Evolutionary conservation across 2,888 invertebrate species (phyloP), one percentile per base, ranked within the genome.

Genomic region (Apocheima hispidaria): DNA sequence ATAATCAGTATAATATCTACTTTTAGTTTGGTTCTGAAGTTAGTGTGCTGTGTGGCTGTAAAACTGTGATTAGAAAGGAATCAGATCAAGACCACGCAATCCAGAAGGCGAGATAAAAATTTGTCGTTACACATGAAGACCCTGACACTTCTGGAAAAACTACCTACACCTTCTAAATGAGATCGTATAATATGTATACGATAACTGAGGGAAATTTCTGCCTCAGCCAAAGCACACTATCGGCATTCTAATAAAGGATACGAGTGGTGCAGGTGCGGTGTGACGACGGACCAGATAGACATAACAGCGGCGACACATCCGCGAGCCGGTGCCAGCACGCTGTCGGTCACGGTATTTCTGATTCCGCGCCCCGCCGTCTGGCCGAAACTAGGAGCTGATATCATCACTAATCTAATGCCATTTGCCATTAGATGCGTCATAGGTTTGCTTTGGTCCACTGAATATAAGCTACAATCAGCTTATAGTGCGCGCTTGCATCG

Each of bases 291-390:
- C 54, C 55, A 73, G 68, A 71, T 71, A 65, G 70, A 72, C 72
- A 73, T 43, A 55, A 44, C 58, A 56, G 28, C 35, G 26, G 68
- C 65, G 71, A 68, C 68, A 74, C 73, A 75, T 78, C 79, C 73
- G 78, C 60, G 69, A 55, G 63, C 40, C 64, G 63, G 56, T 79
- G 83, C 81, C 81, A 81, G 63, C 70, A 35, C 4, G 63, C 64
- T 59, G 68, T 66, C 67, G 70, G 68, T 66, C 67, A 70, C 64
- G 67, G 70, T 81, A 77, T 77, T 77, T 76, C 70, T 71, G 28
- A 58, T 46, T 53, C 46, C 77, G 75, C 82, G 83, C 82, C 83
- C 74, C 63, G 79, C 84, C 83, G 84, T 84, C 83, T 84, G 82
- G 50, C 54, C 65, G 63, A 66, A 71, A 70, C 72, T 70, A 69